Evolutionary conservation across 2,888 invertebrate species (phyloP), one percentile per base, ranked within the genome.

Genomic region (Pardosa pseudoannulata): DNA sequence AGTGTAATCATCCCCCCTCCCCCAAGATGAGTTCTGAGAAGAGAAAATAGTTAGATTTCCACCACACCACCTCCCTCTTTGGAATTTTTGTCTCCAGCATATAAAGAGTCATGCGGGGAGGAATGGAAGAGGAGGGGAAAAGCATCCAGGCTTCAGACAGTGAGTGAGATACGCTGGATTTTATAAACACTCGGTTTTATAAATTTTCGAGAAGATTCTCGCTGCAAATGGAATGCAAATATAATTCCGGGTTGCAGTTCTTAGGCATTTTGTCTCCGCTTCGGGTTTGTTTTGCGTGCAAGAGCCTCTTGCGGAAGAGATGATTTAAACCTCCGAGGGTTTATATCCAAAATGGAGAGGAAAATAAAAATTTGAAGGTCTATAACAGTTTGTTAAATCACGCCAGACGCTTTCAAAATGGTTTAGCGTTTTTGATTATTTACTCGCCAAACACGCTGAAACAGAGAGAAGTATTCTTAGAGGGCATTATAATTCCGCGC

Each of bases 121-220:
- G 36, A 36, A 9, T 36, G 9, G n/a, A n/a, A n/a, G n/a, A n/a
- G 36, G 36, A 36, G 9, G 36, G 36, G 9, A 36, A 9, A 36
- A 36, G 9, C 36, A 36, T 36, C 9, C 36, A 56, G 23, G 3
- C 23, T 56, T 56, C n/a, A 56, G 19, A 56, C 23, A 46, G 13
- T 16, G 16, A 16, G 23, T 19, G 23, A 56, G 56, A 56, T 16
- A 23, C 2, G 16, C 16, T 5, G 56, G 19, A 23, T 23, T 56
- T 56, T 56, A 19, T 56, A 56, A 56, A 56, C 56, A 23, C 56
- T 23, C 23, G 1, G 23, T 23, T 56, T 23, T 56, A 56, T 56
- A 56, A 56, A 56, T 56, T 56, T 56, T 56, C 56, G 56, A 56
- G 36, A 11, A 46, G 19, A 56, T 23, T 56, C 56, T 5, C 16